phyloP scores from a whole-genome alignment of 2,888 invertebrate species.

The Aethes cnicana region DNA sequence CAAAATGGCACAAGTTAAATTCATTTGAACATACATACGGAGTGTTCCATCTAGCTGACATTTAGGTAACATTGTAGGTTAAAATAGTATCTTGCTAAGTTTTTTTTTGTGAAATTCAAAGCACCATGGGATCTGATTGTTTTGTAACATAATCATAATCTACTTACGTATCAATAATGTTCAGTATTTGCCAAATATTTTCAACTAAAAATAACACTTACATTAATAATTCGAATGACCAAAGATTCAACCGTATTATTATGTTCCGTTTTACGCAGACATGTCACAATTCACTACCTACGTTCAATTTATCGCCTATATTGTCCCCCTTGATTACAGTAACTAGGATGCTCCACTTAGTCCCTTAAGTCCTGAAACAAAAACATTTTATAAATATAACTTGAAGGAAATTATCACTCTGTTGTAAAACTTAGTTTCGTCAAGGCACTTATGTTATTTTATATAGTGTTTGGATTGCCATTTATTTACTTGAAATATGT shows the following conservation, averaged over 20 bases:
- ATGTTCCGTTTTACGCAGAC: neutral
- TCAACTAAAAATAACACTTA: neutral
- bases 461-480: too few species aligned
- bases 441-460: too few species aligned
- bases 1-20: conserved; percentile 66
- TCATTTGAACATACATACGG: conserved; percentile 46
- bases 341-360: too few species aligned
- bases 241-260: neutral
- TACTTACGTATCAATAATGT: neutral
- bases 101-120: conserved; percentile 34
- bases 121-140: conserved; percentile 40
- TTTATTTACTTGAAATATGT: too few species aligned
- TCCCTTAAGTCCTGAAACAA: neutral
- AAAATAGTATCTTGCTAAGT: conserved; percentile 14
- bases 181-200: neutral
- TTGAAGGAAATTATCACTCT: too few species aligned
- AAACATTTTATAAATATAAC: too few species aligned
- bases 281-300: conserved; percentile 5
- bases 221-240: neutral
- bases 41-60: conserved; percentile 34
- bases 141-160: conserved; percentile 6
- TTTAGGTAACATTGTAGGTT: conserved; percentile 48
- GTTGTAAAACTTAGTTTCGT: too few species aligned
- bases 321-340: too few species aligned
- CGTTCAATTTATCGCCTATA: too few species aligned